Percentiles rank a stretch among this genome's conserved stretches.
These are phyloP conservation scores for Galago senegalensis DNA, from an alignment of 2,797 vertebrate species.

Conservation along the genomic window DNA sequence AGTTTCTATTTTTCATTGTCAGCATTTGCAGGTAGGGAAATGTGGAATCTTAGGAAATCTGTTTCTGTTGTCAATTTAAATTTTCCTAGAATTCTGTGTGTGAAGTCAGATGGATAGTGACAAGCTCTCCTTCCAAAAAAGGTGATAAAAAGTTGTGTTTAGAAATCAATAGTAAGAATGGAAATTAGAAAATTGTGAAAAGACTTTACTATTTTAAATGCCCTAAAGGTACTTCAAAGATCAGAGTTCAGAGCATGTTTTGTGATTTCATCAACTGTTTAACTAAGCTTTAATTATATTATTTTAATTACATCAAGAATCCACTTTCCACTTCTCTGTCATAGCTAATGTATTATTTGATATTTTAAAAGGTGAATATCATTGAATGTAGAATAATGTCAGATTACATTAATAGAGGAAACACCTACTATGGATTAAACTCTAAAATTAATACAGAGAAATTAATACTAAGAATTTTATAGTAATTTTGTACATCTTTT, in stretches of 20 bases:
- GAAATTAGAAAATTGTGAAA: conserved; percentile 64
- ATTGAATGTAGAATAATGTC: background rate
- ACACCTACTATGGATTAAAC: background rate
- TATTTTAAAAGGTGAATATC: conserved; percentile 61
- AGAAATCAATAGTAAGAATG: conserved; percentile 54
- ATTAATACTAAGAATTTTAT: conserved; percentile 37
- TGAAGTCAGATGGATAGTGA: conserved; percentile 26
- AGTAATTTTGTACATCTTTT: conserved; percentile 28
- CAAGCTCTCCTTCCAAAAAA: background rate
- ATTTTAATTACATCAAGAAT: conserved; percentile 45
- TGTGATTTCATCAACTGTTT: conserved; percentile 51
- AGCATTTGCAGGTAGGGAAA: conserved; percentile 42
- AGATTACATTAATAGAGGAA: conserved; percentile 49
- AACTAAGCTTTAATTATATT: conserved; percentile 1
- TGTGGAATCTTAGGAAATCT: conserved; percentile 38
- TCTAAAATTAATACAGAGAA: background rate
- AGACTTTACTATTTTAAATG: conserved; percentile 24
- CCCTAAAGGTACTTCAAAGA: conserved; percentile 33
- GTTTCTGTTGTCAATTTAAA: conserved; percentile 34
- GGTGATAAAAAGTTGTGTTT: conserved; percentile 39
- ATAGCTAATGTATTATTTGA: background rate
- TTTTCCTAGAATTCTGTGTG: conserved; percentile 45
- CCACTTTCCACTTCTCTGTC: background rate
- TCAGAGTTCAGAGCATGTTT: background rate
- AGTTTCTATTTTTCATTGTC: conserved; percentile 7